Base-by-base conservation (phyloP, 2,797 vertebrate species). In the Megaceryle alcyon region DNA sequence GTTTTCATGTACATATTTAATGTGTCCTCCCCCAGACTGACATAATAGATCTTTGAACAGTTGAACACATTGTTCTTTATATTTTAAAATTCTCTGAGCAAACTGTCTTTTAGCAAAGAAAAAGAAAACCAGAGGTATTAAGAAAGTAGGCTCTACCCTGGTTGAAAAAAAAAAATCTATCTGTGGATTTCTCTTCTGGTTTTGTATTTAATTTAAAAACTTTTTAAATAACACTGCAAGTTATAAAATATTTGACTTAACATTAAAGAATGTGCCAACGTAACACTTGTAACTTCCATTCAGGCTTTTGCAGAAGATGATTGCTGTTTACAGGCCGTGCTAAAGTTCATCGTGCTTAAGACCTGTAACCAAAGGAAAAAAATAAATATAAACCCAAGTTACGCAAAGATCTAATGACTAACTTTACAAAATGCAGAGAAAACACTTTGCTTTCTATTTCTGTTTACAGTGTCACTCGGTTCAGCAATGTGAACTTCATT, bases 301-400 rank as follows among this genome's bases (percentile, higher is more conserved):
- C 57, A 49, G 72, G 70, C 86, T 57, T 44, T 78, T 9, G 12
- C 69, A 76, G 82, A 66, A 87, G 86, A 59, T 19, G 13, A 6
- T 8, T 51, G 86, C 56, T 72, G 51, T n/a, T 64, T 16, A 21
- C 0, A 10, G 70, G 56, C 41, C 91, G 71, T 61, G 92, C 98
- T 99, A 99, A 97, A 99, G 99, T 98, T 99, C 99, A 98, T 99
- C 99, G 0, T 98, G 99, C 51, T 82, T 97, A 72, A 94, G 93
- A 94, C 97, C 99, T 99, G 92, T 20, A 92, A 94, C 19, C 78
- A 78, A 92, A 78, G 70, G 31, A 88, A 93, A 57, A 23, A 75
- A 71, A 61, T 59, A 51, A 60, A 68, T 6, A 57, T 7, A 43
- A 51, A 54, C 1, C 8, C 0, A 6, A 41, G 10, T 61, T 61